Percentiles rank a stretch among this genome's conserved stretches.
Evolutionary conservation across 2,797 vertebrate species (phyloP).

Genomic region (Mustela erminea): DNA sequence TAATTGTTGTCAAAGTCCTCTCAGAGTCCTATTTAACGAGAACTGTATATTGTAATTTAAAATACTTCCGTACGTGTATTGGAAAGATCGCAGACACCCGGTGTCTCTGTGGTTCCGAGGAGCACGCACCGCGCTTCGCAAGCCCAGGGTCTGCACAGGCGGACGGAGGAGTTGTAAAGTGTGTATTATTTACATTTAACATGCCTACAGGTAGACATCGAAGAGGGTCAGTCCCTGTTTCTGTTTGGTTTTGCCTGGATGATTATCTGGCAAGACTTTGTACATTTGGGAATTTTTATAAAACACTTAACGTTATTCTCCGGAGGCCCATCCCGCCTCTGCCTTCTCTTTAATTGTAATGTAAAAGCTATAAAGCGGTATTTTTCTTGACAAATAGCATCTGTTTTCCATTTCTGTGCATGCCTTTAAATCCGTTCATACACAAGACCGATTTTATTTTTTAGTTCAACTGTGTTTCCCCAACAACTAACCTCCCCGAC

Average conservation of each 20-base stretch:
- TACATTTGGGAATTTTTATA: constrained; percentile 86
- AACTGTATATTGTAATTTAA: constrained; percentile 91
- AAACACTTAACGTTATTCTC: constrained; percentile 83
- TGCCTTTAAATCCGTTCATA: constrained; percentile 85
- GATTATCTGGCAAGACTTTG: constrained; percentile 82
- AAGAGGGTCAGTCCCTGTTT: not conserved
- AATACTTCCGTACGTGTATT: constrained; percentile 85
- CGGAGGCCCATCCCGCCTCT: constrained; percentile 75
- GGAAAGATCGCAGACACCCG: constrained; percentile 76
- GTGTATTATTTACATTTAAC: constrained; percentile 70
- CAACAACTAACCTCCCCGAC: constrained; percentile 16
- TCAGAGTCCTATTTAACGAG: constrained; percentile 89
- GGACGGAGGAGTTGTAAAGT: constrained; percentile 28
- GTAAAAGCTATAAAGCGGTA: constrained; percentile 84
- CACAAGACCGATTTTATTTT: constrained; percentile 83
- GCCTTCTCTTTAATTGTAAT: constrained; percentile 83
- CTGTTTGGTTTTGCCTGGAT: constrained; percentile 71
- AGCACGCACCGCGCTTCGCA: constrained; percentile 76
- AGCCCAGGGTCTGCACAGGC: constrained; percentile 76
- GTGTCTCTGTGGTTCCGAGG: constrained; percentile 64
- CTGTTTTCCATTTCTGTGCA: constrained; percentile 85
- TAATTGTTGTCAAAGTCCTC: constrained; percentile 76
- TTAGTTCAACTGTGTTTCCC: constrained; percentile 77
- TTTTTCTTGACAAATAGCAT: constrained; percentile 86
- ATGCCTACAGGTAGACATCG: constrained; percentile 46